These are phyloP conservation scores for Argyresthia goedartella DNA, from an alignment of 2,888 invertebrate genomes.

Conservation along the genomic window DNA sequence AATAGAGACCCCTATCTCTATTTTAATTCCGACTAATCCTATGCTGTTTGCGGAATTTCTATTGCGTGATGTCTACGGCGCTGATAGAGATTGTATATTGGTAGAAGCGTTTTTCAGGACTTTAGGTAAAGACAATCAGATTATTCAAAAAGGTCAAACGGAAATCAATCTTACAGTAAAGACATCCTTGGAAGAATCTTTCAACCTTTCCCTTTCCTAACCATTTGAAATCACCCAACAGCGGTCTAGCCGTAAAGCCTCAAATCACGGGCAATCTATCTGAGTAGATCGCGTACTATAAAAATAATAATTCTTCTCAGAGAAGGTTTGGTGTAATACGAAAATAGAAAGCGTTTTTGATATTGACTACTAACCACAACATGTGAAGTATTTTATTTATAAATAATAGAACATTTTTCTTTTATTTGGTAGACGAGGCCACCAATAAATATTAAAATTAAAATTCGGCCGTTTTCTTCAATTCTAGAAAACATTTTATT, in stretches of 20 bases:
- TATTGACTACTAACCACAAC: neutral
- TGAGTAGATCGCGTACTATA: constrained; percentile 48
- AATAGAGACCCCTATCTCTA: no score
- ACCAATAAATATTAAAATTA: no score
- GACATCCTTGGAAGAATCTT: neutral
- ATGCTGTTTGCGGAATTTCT: no score
- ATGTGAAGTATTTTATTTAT: neutral
- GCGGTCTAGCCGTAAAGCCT: constrained; percentile 40
- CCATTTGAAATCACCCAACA: constrained; percentile 21
- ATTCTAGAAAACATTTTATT: no score
- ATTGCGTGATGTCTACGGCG: no score
- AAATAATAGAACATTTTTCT: neutral
- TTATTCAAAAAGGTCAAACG: no score
- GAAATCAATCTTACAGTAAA: neutral
- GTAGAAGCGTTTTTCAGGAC: no score
- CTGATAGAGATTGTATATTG: no score
- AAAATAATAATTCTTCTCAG: constrained; percentile 63
- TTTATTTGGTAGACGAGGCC: no score
- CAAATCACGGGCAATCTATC: constrained; percentile 59
- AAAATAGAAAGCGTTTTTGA: neutral
- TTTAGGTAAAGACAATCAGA: no score
- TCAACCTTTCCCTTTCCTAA: neutral
- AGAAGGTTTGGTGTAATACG: constrained; percentile 13
- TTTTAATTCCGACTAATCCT: no score
- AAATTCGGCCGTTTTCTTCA: no score